Evolutionary conservation across 1,140 invertebrate genomes (phyloP), one percentile per base, ranked within the genome.

Genomic region (Proctacanthus coquilletti): DNA sequence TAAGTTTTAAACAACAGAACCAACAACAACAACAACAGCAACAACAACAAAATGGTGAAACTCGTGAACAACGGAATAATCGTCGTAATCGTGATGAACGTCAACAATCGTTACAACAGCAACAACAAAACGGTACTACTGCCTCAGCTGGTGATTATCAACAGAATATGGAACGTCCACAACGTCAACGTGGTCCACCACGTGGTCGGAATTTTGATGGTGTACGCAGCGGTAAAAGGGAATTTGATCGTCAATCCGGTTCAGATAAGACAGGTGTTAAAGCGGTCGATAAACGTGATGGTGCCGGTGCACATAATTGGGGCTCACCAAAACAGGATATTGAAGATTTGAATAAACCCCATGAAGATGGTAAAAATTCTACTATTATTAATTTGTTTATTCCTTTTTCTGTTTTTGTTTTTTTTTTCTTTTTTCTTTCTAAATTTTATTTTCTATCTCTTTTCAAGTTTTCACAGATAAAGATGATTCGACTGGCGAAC

Each of bases 211-310:
- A 64, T 42, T 80, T 75, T 52, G 76, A 78, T 45, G 74, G 80
- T 45, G 70, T 81, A 45, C 49, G 55, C 21, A 25, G n/a, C 5
- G 76, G 80, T 27, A 91, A 89, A 64, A 73, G 87, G 23, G 89
- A 95, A 65, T 95, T 86, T 62, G 91, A 95, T 64, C 75, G 91
- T 43, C 85, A 93, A 61, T 93, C 87, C 52, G 89, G 89, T 45
- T 89, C 84, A 38, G 88, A 94, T 56, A 89, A 84, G 70, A 92
- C 85, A 62, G 87, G 91, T 54, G 79, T 95, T 37, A 95, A 95
- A 66, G 72, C 86, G 41, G 71, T 89, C 46, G 89, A 95, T 53
- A 95, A 96, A 65, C 78, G 84, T 46, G 89, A 95, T 54, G 92
- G 89, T 54, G 80, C 74, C 66, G 92, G 91, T 39, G 77, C 86